These are phyloP conservation scores for Tursiops truncatus DNA, from an alignment of 2,113 vertebrate species.

Conservation along the genomic window DNA sequence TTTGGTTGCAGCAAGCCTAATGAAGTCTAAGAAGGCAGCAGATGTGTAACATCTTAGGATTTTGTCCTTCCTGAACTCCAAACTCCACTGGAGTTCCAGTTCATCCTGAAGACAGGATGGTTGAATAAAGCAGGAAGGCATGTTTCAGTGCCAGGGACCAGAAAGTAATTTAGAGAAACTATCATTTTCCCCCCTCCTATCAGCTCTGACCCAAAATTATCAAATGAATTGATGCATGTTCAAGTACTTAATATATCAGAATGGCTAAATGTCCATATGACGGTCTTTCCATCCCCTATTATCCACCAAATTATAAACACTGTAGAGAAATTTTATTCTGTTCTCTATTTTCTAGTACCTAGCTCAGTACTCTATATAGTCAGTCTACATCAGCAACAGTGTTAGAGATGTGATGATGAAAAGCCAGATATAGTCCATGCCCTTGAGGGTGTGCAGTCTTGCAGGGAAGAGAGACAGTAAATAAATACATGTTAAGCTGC, in stretches of 20 bases:
- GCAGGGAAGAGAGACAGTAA: background rate
- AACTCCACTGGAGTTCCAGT: background rate
- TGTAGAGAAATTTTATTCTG: background rate
- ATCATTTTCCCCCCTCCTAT: background rate
- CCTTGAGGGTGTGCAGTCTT: background rate
- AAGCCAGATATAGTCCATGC: background rate
- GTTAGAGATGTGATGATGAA: background rate
- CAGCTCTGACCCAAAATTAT: background rate
- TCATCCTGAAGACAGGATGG: conserved; percentile 39
- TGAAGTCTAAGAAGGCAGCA: conserved; percentile 8
- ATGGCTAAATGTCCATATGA: background rate
- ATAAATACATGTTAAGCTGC: background rate
- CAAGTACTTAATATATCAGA: background rate
- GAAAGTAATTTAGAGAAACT: background rate
- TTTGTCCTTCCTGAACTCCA: background rate
- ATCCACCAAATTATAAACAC: background rate
- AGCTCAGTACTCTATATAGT: background rate
- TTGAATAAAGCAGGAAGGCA: background rate
- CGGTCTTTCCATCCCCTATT: background rate
- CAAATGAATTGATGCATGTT: background rate
- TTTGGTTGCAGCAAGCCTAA: conserved; percentile 3
- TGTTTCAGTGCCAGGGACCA: background rate
- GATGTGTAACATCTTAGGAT: background rate
- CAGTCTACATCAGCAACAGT: background rate
- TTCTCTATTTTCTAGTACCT: background rate